These are phyloP conservation scores for Apocheima hispidaria DNA, from an alignment of 2,888 invertebrate genomes.

Conservation along the genomic window DNA sequence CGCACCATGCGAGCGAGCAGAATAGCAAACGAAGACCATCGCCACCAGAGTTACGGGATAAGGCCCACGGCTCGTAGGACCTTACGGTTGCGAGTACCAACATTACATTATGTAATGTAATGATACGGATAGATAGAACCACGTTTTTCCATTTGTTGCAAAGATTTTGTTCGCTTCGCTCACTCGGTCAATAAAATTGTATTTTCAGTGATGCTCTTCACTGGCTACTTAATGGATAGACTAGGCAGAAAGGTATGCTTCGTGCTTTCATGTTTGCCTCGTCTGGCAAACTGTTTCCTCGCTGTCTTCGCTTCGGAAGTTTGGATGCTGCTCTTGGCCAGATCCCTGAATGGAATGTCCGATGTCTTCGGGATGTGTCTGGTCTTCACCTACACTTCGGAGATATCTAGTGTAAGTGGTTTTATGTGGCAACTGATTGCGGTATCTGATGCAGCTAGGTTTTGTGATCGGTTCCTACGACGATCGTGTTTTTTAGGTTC, in stretches of 20 bases:
- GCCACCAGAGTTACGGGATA: no score
- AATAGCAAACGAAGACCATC: no score
- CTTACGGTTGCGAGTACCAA: no score
- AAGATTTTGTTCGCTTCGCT: no score
- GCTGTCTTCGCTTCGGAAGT: slow-evolving; percentile 56
- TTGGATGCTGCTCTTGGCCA: slow-evolving; percentile 59
- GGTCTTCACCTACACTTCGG: slow-evolving; percentile 64
- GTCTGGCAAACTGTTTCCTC: slow-evolving; percentile 47
- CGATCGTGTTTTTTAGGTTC: no score
- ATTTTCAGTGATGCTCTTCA: slow-evolving; percentile 38
- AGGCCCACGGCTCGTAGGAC: no score
- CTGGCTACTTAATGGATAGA: slow-evolving; percentile 36
- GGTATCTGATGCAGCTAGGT: no score
- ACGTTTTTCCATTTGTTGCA: not conserved
- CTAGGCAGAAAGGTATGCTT: slow-evolving; percentile 46
- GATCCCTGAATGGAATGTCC: slow-evolving; percentile 48
- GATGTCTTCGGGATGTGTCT: slow-evolving; percentile 51
- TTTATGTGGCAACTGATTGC: not conserved
- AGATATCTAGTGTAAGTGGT: slow-evolving; percentile 62
- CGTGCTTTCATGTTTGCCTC: slow-evolving; percentile 51
- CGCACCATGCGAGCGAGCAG: no score
- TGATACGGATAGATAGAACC: no score
- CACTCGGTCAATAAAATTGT: no score
- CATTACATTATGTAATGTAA: not conserved
- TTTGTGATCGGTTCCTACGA: no score